These are phyloP conservation scores for Salvator merianae DNA, from an alignment of 2,113 vertebrate genomes.

Conservation along the genomic window DNA sequence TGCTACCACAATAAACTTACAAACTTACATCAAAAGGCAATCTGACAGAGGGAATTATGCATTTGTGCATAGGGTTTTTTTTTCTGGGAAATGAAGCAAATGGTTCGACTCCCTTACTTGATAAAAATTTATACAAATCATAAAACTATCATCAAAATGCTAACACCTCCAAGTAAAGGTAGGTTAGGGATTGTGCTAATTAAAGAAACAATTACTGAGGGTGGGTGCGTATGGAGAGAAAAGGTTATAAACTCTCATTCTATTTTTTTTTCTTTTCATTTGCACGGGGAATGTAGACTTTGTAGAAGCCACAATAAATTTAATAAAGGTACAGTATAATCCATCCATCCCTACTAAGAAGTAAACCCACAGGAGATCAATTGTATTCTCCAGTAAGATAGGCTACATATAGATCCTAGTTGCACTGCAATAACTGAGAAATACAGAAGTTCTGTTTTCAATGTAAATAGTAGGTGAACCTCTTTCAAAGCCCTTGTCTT, in stretches of 20 bases:
- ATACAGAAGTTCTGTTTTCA: too few relatives aligned
- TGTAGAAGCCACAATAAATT: background rate
- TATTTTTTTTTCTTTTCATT: background rate
- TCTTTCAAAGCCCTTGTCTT: too few relatives aligned
- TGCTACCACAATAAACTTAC: conserved; percentile 79
- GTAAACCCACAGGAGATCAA: background rate
- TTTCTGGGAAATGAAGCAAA: conserved; percentile 64
- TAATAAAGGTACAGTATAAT: background rate
- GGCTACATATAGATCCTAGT: too few relatives aligned
- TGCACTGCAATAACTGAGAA: too few relatives aligned
- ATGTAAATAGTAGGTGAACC: too few relatives aligned
- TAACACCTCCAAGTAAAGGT: conserved; percentile 52
- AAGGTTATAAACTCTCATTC: background rate
- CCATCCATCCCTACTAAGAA: background rate
- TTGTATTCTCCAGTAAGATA: background rate
- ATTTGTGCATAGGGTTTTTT: conserved; percentile 64
- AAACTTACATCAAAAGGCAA: conserved; percentile 78
- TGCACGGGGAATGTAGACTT: background rate
- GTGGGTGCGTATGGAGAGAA: background rate
- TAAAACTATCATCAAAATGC: conserved; percentile 49
- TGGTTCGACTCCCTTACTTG: conserved; percentile 58
- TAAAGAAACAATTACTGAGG: conserved; percentile 32
- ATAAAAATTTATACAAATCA: conserved; percentile 52
- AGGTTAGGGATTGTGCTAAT: conserved; percentile 35
- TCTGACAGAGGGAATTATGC: conserved; percentile 68